A percentile compares a stretch with the other conserved stretches of the same genome.
These are phyloP conservation scores for Magallana gigas DNA, from an alignment of 1,140 invertebrate species.

Conservation along the genomic window DNA sequence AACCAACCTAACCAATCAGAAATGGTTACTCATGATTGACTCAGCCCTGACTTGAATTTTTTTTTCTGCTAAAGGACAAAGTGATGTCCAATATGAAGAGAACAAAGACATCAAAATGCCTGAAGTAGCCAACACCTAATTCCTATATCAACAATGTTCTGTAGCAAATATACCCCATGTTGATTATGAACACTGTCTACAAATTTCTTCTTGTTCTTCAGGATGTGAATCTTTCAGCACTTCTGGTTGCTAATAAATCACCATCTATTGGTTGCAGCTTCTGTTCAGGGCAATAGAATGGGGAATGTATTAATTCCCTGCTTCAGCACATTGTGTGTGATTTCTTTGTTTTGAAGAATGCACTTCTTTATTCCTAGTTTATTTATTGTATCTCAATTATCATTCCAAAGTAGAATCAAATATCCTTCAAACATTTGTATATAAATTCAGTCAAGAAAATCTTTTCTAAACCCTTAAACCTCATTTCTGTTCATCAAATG, in stretches of 20 bases:
- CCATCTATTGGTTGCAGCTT: not conserved
- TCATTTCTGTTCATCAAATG: too few species aligned
- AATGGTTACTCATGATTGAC: too few species aligned
- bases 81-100: not conserved
- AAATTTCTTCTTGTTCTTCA: not conserved
- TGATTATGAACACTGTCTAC: constrained; percentile 28
- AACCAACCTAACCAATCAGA: too few species aligned
- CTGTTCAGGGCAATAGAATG: not conserved
- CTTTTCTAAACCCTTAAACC: too few species aligned
- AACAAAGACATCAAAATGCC: not conserved
- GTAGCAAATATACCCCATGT: not conserved
- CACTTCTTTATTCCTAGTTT: too few species aligned
- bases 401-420: too few species aligned
- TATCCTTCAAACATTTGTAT: too few species aligned
- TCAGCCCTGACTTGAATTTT: too few species aligned
- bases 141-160: constrained; percentile 15
- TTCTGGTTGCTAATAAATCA: constrained; percentile 30
- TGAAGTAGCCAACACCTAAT: not conserved
- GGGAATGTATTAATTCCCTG: not conserved
- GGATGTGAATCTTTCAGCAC: constrained; percentile 28
- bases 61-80: not conserved
- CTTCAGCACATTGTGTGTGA: not conserved
- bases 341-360: too few species aligned
- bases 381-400: too few species aligned
- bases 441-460: too few species aligned